Evolutionary conservation across 1,140 invertebrate genomes (phyloP).

Genomic region (Drosophila rhopaloa): DNA sequence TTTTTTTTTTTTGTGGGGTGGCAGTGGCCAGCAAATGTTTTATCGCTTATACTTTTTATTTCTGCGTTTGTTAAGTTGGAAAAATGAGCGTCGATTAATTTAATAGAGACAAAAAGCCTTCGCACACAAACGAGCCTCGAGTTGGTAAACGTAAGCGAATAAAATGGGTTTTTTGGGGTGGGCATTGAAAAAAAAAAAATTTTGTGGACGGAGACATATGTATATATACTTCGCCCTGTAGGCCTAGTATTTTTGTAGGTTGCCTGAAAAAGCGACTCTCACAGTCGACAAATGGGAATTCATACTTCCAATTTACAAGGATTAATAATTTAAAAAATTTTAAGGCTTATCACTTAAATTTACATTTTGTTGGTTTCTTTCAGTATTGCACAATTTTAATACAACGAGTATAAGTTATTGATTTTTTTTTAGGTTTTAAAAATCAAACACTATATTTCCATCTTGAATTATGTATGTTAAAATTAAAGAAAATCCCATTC

Average conservation of each 20-base stretch:
- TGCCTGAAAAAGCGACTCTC: not conserved
- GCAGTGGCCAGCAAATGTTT: conserved; percentile 76
- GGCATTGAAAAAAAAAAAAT: conserved; percentile 11
- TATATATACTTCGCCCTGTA: not conserved
- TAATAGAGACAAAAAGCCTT: conserved; percentile 84
- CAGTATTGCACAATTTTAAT: too few relatives aligned
- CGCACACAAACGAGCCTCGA: conserved; percentile 58
- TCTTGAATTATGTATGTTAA: too few relatives aligned
- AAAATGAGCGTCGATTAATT: conserved; percentile 84
- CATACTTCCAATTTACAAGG: too few relatives aligned
- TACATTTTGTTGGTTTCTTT: too few relatives aligned
- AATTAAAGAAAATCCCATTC: too few relatives aligned
- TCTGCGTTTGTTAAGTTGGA: conserved; percentile 81
- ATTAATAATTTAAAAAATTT: too few relatives aligned
- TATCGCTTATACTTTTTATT: conserved; percentile 82
- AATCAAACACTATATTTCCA: too few relatives aligned
- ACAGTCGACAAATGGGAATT: too few relatives aligned
- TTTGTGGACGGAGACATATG: not conserved
- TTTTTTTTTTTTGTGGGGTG: conserved; percentile 24
- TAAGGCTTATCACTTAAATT: too few relatives aligned
- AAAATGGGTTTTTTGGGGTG: conserved; percentile 6
- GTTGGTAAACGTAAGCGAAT: conserved; percentile 28
- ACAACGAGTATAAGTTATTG: too few relatives aligned
- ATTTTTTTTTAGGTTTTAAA: too few relatives aligned
- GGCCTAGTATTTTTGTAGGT: not conserved